phyloP scores from a whole-genome alignment of 2,113 vertebrate genomes.

The Emydura subglobosa region DNA sequence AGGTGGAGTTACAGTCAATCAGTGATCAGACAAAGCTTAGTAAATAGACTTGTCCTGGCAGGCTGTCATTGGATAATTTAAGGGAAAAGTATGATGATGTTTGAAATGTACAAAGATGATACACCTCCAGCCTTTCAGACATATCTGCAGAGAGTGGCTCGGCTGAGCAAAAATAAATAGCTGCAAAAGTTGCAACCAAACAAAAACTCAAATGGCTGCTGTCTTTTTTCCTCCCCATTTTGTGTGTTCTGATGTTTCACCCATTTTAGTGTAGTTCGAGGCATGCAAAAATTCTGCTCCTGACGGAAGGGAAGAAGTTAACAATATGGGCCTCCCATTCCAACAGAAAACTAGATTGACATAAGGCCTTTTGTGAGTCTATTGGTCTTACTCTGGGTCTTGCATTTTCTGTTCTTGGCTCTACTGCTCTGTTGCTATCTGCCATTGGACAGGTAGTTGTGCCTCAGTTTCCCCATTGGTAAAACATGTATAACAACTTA shows the following conservation, averaged over 20 bases:
- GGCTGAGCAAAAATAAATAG: background rate
- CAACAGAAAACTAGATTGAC: background rate
- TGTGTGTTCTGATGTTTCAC: background rate
- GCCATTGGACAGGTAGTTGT: background rate
- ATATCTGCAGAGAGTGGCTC: background rate
- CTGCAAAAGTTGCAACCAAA: background rate
- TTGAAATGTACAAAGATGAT: background rate
- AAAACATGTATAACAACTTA: background rate
- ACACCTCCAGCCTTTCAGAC: background rate
- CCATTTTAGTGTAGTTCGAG: background rate
- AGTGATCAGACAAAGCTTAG: background rate
- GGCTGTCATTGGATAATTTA: background rate
- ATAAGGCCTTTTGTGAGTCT: background rate
- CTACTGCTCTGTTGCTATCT: background rate
- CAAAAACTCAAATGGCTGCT: background rate
- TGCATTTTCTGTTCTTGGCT: background rate
- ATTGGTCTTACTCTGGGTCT: background rate
- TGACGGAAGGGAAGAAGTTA: background rate
- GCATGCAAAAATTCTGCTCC: background rate
- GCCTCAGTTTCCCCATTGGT: background rate
- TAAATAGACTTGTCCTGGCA: background rate
- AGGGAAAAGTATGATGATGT: background rate
- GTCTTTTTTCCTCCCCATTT: background rate
- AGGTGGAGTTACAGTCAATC: background rate
- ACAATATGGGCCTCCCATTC: background rate